phyloP scores from a whole-genome alignment of 2,113 vertebrate genomes.

The Blennius ocellaris region DNA sequence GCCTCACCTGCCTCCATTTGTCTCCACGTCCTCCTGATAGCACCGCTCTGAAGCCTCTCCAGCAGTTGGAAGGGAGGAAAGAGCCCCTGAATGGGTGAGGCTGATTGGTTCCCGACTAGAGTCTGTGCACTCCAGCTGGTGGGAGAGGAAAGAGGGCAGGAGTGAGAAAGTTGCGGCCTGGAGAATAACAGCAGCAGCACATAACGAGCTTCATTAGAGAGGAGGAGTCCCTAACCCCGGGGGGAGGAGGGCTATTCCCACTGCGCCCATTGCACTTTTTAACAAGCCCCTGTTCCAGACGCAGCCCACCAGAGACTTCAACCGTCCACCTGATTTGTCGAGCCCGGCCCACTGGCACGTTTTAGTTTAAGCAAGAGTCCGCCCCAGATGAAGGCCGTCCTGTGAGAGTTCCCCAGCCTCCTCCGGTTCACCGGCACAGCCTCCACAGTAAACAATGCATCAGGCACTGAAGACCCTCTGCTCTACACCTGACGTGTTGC shows the following conservation, averaged over 20 bases:
- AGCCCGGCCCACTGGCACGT: conserved; percentile 71
- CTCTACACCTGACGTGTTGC: conserved; percentile 2
- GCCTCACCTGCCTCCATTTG: conserved; percentile 57
- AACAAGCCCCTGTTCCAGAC: conserved; percentile 79
- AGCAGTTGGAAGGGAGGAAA: conserved; percentile 18
- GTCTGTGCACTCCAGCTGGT: conserved; percentile 20
- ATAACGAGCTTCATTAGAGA: conserved; percentile 84
- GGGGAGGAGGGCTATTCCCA: conserved; percentile 74
- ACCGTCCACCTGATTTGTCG: conserved; percentile 75
- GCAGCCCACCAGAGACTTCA: conserved; percentile 64
- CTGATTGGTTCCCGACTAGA: conserved; percentile 49
- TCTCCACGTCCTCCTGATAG: conserved; percentile 56
- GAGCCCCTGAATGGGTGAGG: not conserved
- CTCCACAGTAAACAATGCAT: conserved; percentile 58
- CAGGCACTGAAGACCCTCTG: conserved; percentile 31
- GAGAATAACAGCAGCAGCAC: conserved; percentile 63
- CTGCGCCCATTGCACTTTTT: conserved; percentile 78
- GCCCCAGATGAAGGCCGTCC: conserved; percentile 66
- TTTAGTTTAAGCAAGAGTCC: conserved; percentile 71
- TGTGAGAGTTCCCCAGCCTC: conserved; percentile 54
- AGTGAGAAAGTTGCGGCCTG: conserved; percentile 40
- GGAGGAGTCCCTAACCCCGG: conserved; percentile 74
- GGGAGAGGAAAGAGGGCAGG: conserved; percentile 29
- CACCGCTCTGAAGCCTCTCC: conserved; percentile 48
- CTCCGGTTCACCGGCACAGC: conserved; percentile 56